phyloP scores from a whole-genome alignment of 2,797 vertebrate species.

The Selene dorsalis region DNA sequence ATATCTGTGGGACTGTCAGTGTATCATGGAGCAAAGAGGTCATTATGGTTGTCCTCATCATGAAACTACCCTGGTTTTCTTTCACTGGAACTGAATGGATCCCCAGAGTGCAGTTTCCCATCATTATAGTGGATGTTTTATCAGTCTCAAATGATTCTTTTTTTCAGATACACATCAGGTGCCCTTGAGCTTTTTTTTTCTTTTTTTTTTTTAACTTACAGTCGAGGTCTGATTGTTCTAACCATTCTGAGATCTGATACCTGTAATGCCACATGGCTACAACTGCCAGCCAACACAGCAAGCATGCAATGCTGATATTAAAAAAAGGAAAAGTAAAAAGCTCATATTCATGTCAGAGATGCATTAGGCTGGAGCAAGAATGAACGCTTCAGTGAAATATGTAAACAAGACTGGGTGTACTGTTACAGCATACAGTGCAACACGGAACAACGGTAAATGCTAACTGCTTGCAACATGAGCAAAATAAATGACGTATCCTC shows the following conservation, averaged over 20 bases:
- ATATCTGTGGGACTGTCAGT: constrained; percentile 27
- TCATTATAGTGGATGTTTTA: constrained; percentile 6
- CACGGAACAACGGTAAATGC: neutral
- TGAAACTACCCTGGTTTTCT: neutral
- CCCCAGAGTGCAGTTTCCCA: neutral
- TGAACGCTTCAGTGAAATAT: neutral
- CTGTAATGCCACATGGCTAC: neutral
- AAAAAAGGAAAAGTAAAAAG: neutral
- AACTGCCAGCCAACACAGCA: neutral
- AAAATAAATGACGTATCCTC: constrained; percentile 1
- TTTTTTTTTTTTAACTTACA: neutral
- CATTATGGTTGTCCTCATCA: constrained; percentile 14
- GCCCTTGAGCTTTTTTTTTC: neutral
- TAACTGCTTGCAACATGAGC: constrained; percentile 5
- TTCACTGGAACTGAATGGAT: constrained; percentile 2
- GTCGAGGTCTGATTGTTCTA: neutral
- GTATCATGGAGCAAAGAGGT: constrained; percentile 17
- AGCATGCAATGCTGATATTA: neutral
- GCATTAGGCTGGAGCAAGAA: neutral
- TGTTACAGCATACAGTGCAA: neutral
- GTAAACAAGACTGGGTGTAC: neutral
- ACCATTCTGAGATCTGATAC: neutral
- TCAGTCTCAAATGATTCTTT: constrained; percentile 3
- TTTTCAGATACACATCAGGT: neutral
- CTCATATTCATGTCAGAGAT: neutral